Evolutionary conservation across 53 echinoderm and acorn worm species (phyloP), one percentile per base, ranked within the genome.

Genomic region (Mesocentrotus franciscanus): DNA sequence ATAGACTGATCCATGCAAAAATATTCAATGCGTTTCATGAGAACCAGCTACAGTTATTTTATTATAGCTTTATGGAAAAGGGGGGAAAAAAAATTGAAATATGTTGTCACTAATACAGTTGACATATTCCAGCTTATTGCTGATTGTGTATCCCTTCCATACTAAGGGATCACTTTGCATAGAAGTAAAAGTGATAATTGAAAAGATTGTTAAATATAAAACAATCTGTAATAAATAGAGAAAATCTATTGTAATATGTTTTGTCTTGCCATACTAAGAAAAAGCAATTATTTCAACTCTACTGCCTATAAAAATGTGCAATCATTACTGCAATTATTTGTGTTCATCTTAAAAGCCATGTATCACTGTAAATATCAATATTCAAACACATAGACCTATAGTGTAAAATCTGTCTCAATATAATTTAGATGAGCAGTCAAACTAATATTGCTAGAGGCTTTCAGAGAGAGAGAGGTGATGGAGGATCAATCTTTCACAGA

Each of bases 291-390:
- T 39, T 42, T 39, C 18, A 81, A 18, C 81, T 81, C 39, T 20
- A 81, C 81, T 81, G 81, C 81, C 81, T 81, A 17, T 81, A 81
- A 39, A 33, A 39, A 36, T 42, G 81, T 81, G 81, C 81, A 81
- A 81, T 81, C 42, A 39, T 17, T 22, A 81, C 36, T 81, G 42
- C 81, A 39, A 42, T 42, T 18, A 32, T 42, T 81, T 81, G 42
- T 81, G 81, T 33, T 81, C 9, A 39, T 81, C 22, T 81, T 36
- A 42, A 42, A 81, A 17, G 20, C 8, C 14, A 24, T 35, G 9
- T 81, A 42, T 81, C 20, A 74, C 32, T 74, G 74, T 30, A 74
- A 74, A 74, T 74, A 74, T 5, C 6, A 49, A 18, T 64, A 20
- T 64, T 64, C 18, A 64, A 64, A 64, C 64, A 64, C 18, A 62